phyloP scores from a whole-genome alignment of 2,797 vertebrate species.

The Perodicticus potto region DNA sequence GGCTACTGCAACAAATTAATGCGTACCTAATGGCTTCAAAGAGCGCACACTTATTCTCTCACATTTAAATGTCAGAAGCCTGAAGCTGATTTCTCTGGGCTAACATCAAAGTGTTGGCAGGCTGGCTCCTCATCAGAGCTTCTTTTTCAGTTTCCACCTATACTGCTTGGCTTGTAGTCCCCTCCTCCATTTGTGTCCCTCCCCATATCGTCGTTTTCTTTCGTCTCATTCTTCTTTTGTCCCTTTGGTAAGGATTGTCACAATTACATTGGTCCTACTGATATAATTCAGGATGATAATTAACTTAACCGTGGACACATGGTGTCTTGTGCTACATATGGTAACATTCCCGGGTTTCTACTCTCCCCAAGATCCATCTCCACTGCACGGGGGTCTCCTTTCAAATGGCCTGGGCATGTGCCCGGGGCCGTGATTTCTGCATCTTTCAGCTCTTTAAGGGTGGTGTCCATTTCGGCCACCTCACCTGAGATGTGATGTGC shows the following conservation, averaged over 20 bases:
- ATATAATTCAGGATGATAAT: neutral
- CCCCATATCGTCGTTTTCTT: neutral
- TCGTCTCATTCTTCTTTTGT: neutral
- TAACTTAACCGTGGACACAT: neutral
- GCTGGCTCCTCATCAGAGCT: neutral
- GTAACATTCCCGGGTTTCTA: neutral
- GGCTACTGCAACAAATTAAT: neutral
- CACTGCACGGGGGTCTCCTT: neutral
- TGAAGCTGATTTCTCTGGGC: neutral
- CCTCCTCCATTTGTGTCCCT: neutral
- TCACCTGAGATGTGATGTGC: neutral
- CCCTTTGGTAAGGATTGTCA: neutral
- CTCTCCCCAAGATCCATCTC: neutral
- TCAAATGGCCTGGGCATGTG: neutral
- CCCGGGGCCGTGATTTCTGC: neutral
- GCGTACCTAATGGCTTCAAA: neutral
- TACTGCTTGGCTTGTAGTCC: neutral
- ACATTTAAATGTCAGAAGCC: neutral
- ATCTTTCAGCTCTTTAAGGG: neutral
- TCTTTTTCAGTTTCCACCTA: neutral
- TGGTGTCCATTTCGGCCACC: neutral
- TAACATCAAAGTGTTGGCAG: neutral
- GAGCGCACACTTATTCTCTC: neutral
- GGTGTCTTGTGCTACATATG: neutral
- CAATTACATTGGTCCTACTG: neutral